These are phyloP conservation scores for Myotis myotis DNA, from an alignment of 2,797 vertebrate genomes.

Conservation along the genomic window DNA sequence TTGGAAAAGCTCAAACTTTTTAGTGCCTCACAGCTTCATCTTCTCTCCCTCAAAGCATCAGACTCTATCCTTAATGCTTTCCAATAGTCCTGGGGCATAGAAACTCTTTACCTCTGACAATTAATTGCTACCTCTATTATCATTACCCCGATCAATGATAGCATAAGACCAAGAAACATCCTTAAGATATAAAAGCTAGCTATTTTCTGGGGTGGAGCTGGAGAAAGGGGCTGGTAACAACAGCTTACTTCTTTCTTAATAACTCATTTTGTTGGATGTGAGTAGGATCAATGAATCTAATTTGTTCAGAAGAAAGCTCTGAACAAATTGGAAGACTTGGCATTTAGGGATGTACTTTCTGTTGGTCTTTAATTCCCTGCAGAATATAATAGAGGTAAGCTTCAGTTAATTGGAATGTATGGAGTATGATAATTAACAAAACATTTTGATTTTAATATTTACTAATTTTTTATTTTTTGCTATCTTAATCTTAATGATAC, in stretches of 20 bases:
- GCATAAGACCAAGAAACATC: background rate
- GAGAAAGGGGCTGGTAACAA: background rate
- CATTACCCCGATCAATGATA: background rate
- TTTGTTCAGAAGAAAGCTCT: background rate
- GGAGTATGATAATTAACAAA: background rate
- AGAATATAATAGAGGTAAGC: background rate
- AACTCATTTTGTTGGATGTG: background rate
- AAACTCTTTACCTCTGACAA: background rate
- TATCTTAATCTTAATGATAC: background rate
- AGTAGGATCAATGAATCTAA: background rate
- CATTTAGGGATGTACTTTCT: background rate
- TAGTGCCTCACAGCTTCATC: background rate
- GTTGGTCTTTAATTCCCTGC: background rate
- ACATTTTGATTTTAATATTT: conserved; percentile 2
- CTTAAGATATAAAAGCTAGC: background rate
- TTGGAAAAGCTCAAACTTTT: background rate
- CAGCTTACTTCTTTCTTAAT: background rate
- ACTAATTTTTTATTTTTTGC: background rate
- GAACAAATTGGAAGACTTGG: background rate
- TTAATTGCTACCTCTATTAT: background rate
- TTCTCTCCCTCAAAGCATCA: background rate
- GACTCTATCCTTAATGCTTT: background rate
- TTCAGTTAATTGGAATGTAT: background rate
- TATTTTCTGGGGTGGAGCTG: background rate
- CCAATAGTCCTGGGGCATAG: background rate